phyloP scores from a whole-genome alignment of 1,140 invertebrate species.

The Macrostomum lignano region DNA sequence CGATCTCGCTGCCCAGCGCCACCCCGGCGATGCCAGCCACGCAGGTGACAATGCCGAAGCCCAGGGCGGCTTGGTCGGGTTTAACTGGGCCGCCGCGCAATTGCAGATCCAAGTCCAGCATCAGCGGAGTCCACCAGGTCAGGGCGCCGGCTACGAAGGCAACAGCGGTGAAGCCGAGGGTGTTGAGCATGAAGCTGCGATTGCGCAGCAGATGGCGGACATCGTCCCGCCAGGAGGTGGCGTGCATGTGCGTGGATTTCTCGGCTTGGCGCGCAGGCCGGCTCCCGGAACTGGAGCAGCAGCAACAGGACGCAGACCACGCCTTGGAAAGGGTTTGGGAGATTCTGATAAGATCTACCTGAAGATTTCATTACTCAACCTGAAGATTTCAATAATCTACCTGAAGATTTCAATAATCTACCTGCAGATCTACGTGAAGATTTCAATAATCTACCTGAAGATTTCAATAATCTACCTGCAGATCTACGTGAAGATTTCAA shows the following conservation, averaged over 20 bases:
- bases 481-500: no score
- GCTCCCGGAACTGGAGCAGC: conserved; percentile 48
- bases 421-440: no score
- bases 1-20: conserved; percentile 43
- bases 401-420: no score
- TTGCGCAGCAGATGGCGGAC: conserved; percentile 42
- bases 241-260: conserved; percentile 32
- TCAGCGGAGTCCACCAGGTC: conserved; percentile 75
- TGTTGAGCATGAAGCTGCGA: conserved; percentile 65
- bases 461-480: no score
- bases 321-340: conserved; percentile 29
- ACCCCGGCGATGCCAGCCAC: conserved; percentile 65
- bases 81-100: conserved; percentile 10
- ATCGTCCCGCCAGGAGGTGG: conserved; percentile 44
- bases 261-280: conserved; percentile 58
- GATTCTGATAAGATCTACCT: background rate
- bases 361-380: background rate
- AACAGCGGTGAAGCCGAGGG: conserved; percentile 73
- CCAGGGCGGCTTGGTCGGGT: conserved; percentile 32
- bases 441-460: conserved; percentile 1
- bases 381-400: no score
- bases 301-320: conserved; percentile 50
- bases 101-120: conserved; percentile 39
- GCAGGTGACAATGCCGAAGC: conserved; percentile 76
- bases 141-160: conserved; percentile 80